Evolutionary conservation across 1,140 invertebrate species (phyloP).

Genomic region (Tetragonula clypearis): DNA sequence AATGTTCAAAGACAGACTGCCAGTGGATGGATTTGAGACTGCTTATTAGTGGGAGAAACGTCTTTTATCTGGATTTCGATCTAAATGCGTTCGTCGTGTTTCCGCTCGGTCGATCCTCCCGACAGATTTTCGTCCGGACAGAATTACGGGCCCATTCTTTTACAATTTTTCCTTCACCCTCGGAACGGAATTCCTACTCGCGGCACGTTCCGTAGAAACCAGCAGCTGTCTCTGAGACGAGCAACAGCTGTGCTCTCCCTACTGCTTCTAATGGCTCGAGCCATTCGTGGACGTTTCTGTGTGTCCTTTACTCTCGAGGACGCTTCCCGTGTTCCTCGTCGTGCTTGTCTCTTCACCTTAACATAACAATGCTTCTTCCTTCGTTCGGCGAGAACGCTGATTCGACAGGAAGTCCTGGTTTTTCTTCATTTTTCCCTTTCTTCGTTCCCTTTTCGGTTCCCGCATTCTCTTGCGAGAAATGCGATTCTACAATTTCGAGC

Average conservation of each 20-base stretch:
- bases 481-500: too few species aligned
- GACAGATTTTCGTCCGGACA: background rate
- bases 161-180: constrained; percentile 32
- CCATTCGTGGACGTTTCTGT: background rate
- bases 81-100: background rate
- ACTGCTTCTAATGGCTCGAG: constrained; percentile 1
- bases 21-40: background rate
- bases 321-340: constrained; percentile 2
- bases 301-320: constrained; percentile 9
- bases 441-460: background rate
- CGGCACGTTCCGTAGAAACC: constrained; percentile 23
- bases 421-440: background rate
- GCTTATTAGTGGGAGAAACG: background rate
- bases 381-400: constrained; percentile 32
- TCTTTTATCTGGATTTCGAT: background rate
- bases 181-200: background rate
- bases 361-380: constrained; percentile 62
- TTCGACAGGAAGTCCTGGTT: background rate
- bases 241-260: constrained; percentile 62
- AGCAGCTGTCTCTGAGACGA: constrained; percentile 49
- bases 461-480: too few species aligned
- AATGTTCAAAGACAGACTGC: background rate
- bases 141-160: constrained; percentile 6
- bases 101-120: background rate
- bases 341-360: constrained; percentile 52